Conservation (phyloP, 2,797 vertebrate species). For the Eulemur rubriventer region DNA sequence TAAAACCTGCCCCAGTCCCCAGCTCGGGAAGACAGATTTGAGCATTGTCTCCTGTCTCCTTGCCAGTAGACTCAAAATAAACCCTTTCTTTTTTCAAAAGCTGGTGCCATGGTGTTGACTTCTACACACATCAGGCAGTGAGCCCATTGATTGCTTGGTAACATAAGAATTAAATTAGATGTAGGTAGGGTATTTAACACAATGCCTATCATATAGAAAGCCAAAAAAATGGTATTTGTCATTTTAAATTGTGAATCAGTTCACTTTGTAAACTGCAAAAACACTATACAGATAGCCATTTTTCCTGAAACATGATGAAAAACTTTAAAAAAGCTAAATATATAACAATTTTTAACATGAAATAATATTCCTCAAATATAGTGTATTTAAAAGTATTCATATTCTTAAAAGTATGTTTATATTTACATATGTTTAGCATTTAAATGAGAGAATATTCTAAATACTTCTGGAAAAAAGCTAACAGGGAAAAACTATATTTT, state of each 20-base stretch:
- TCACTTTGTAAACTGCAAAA: conserved; percentile 43
- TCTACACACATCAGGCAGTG: neutral
- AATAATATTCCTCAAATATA: neutral
- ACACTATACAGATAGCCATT: neutral
- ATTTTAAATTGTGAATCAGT: conserved; percentile 16
- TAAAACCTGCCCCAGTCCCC: no score
- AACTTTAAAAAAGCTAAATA: conserved; percentile 43
- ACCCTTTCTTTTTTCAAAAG: neutral
- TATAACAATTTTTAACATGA: conserved; percentile 4
- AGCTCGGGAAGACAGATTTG: no score
- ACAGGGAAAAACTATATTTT: neutral
- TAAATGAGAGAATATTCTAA: conserved; percentile 7
- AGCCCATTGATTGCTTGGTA: neutral
- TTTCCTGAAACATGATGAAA: neutral
- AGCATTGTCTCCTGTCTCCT: neutral
- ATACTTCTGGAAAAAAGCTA: neutral
- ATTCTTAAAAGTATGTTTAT: neutral
- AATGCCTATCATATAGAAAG: neutral
- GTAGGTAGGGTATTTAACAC: neutral
- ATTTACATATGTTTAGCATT: neutral
- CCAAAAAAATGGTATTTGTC: neutral
- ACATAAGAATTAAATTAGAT: conserved; percentile 7
- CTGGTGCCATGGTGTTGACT: neutral
- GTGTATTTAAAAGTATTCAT: neutral
- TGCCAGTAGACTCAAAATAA: neutral